These are phyloP conservation scores for Musca domestica DNA, from an alignment of 1,140 invertebrate species.

Conservation along the genomic window DNA sequence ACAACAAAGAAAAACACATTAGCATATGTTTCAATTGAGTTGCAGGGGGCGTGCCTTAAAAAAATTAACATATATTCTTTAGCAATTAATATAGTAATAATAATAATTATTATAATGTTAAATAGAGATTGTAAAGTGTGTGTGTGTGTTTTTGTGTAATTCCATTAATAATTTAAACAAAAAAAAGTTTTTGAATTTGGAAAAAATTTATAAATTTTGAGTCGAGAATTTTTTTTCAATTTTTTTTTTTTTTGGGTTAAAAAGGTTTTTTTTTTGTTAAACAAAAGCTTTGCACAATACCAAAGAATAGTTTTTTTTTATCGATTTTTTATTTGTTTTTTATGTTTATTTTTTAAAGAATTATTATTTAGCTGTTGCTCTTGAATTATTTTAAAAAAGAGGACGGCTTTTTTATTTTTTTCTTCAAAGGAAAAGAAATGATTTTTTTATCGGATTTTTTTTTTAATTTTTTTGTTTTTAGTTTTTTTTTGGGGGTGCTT, in stretches of 20 bases:
- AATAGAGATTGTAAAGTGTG: constrained; percentile 11
- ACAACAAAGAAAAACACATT: no score
- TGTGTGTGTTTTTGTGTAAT: not conserved
- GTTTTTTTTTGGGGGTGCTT: no score
- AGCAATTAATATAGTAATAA: not conserved
- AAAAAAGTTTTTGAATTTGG: not conserved
- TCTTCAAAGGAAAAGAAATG: not conserved
- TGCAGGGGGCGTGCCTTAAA: no score
- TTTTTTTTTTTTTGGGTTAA: not conserved
- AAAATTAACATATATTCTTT: no score
- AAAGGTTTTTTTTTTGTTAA: not conserved
- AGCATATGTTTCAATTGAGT: no score
- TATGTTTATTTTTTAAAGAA: not conserved
- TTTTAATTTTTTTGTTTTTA: not conserved
- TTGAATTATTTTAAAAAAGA: constrained; percentile 1
- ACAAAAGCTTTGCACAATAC: constrained; percentile 18
- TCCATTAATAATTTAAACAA: constrained; percentile 2
- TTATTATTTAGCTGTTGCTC: no score
- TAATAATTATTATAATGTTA: constrained; percentile 9
- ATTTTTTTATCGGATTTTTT: not conserved
- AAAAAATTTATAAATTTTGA: no score
- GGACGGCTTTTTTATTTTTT: constrained; percentile 12
- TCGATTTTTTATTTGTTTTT: not conserved
- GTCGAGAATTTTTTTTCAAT: not conserved
- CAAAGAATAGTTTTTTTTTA: not conserved